Conservation (phyloP, 2,797 vertebrate species). For the Knipowitschia caucasica region DNA sequence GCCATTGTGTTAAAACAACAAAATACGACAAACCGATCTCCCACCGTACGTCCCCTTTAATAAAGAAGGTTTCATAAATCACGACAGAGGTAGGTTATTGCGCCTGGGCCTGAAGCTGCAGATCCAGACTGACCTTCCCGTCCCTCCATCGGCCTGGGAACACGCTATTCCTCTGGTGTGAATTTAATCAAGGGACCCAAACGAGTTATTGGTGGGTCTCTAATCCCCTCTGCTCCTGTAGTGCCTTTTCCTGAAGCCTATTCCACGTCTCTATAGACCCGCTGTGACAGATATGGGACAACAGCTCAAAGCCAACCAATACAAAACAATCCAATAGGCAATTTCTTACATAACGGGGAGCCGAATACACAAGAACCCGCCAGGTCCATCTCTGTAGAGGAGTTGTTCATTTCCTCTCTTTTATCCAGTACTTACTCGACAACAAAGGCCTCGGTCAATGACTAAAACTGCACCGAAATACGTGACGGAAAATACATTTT, state of each 20-base stretch:
- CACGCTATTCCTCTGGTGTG: slow-evolving; percentile 48
- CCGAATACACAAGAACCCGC: slow-evolving; percentile 36
- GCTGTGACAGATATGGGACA: slow-evolving; percentile 48
- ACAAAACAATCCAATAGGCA: slow-evolving; percentile 28
- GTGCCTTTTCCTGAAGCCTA: slow-evolving; percentile 26
- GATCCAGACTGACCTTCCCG: no score
- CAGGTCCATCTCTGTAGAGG: slow-evolving; percentile 19
- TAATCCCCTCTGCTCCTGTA: slow-evolving; percentile 48
- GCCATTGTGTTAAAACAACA: no score
- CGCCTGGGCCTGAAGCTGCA: slow-evolving; percentile 25
- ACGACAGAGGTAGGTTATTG: slow-evolving; percentile 1
- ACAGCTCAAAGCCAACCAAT: slow-evolving; percentile 28
- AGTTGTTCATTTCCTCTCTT: slow-evolving; percentile 49
- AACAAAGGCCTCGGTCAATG: slow-evolving; percentile 12
- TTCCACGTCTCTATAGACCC: slow-evolving; percentile 35
- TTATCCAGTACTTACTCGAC: slow-evolving; percentile 16
- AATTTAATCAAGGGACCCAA: slow-evolving; percentile 66
- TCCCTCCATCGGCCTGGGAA: slow-evolving; percentile 26
- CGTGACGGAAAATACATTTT: no score
- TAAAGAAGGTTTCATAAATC: neutral
- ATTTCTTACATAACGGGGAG: slow-evolving; percentile 47
- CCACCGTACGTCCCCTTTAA: no score
- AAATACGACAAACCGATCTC: no score
- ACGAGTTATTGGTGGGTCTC: slow-evolving; percentile 49
- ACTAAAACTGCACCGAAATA: no score